phyloP scores from a whole-genome alignment of 2,797 vertebrate species.

The Falco cherrug region DNA sequence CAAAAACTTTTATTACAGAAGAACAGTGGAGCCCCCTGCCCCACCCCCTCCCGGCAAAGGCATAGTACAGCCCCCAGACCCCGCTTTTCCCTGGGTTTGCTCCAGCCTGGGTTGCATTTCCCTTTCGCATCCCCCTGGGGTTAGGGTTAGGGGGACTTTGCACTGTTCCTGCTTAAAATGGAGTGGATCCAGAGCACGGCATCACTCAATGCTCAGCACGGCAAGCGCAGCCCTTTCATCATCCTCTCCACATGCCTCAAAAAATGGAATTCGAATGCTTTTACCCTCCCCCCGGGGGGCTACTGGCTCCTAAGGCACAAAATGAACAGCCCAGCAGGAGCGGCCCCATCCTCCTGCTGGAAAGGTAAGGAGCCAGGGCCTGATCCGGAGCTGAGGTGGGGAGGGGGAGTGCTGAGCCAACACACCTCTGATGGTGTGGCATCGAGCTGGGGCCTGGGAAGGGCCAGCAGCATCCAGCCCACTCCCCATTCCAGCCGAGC shows the following conservation, averaged over 20 bases:
- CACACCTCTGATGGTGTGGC: too few relatives aligned
- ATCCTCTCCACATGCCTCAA: fast-evolving
- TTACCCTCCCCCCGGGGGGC: fast-evolving
- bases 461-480: neutral
- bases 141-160: neutral
- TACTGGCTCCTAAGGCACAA: neutral
- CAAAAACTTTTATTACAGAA: neutral
- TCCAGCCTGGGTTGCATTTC: neutral
- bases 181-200: fast-evolving
- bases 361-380: neutral
- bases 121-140: too few relatives aligned
- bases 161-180: fast-evolving
- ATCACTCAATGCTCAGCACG: fast-evolving
- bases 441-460: neutral
- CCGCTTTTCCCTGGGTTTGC: neutral
- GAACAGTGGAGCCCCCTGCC: neutral
- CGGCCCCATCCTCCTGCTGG: neutral
- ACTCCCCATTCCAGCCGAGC: neutral
- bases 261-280: neutral
- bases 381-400: fast-evolving
- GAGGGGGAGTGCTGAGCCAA: neutral
- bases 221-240: fast-evolving
- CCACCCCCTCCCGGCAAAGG: neutral
- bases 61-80: too few relatives aligned
- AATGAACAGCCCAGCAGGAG: neutral